phyloP scores from a whole-genome alignment of 2,113 vertebrate genomes.

The Ctenodactylus gundi region DNA sequence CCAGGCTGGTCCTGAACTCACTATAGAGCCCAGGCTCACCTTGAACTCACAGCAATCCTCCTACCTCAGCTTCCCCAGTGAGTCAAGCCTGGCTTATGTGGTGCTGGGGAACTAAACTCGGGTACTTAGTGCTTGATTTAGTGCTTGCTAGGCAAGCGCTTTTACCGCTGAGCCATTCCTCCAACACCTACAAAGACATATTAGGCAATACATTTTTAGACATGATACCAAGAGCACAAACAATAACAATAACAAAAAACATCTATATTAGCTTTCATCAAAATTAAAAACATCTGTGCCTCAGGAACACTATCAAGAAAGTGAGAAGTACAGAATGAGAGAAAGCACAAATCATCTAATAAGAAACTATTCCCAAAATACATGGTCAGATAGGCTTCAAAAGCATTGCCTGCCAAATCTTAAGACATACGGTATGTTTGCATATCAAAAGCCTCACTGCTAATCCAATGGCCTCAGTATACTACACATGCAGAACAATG shows the following conservation, averaged over 20 bases:
- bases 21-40: no score
- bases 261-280: not conserved
- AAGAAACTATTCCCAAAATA: not conserved
- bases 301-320: not conserved
- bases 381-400: not conserved
- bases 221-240: not conserved
- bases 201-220: not conserved
- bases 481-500: no score
- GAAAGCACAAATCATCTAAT: not conserved
- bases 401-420: no score
- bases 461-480: no score
- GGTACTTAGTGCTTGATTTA: not conserved
- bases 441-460: no score
- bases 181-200: no score
- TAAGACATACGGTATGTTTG: no score
- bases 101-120: not conserved
- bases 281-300: not conserved
- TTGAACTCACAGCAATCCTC: no score
- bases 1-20: no score
- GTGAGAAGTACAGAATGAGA: not conserved
- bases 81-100: not conserved
- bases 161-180: no score
- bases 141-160: not conserved
- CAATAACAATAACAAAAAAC: not conserved
- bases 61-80: no score